Evolutionary conservation across 2,888 invertebrate genomes (phyloP).

Genomic region (Apamea epomidion): DNA sequence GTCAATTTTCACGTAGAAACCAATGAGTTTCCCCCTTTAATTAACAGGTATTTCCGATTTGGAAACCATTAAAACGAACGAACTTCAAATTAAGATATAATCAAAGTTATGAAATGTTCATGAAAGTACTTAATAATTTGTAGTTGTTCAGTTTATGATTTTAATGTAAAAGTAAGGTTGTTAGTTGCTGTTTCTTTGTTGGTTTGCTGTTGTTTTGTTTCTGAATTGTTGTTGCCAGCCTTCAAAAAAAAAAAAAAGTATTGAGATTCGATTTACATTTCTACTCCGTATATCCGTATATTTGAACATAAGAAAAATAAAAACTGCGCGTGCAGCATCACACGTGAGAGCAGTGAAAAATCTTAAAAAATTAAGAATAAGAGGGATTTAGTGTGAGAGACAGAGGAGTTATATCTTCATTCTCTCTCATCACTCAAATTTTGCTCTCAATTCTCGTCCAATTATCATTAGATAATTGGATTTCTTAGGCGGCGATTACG

Average conservation of each 20-base stretch:
- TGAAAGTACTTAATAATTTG: slow-evolving; percentile 29
- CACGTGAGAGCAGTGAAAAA: too few species aligned
- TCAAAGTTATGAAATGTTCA: slow-evolving; percentile 60
- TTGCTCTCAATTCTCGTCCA: background rate
- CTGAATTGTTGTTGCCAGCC: background rate
- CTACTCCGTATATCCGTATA: background rate
- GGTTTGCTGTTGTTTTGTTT: slow-evolving; percentile 28
- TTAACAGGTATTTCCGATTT: slow-evolving; percentile 68
- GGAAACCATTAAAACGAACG: slow-evolving; percentile 55
- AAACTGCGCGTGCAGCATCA: too few species aligned
- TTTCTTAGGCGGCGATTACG: too few species aligned
- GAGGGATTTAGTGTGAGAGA: background rate
- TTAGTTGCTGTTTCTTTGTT: slow-evolving; percentile 43
- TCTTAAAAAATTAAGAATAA: background rate
- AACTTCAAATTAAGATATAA: slow-evolving; percentile 64
- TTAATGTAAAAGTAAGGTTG: slow-evolving; percentile 48
- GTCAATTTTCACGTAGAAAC: slow-evolving; percentile 53
- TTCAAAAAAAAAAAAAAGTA: background rate
- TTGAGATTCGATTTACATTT: background rate
- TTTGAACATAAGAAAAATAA: too few species aligned
- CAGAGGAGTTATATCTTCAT: background rate
- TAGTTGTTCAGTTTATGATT: slow-evolving; percentile 53
- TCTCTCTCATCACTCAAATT: background rate
- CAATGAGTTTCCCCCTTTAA: slow-evolving; percentile 61
- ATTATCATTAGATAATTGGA: too few species aligned